These are phyloP conservation scores for Stegostoma tigrinum DNA, from an alignment of 2,113 vertebrate genomes.

Conservation along the genomic window DNA sequence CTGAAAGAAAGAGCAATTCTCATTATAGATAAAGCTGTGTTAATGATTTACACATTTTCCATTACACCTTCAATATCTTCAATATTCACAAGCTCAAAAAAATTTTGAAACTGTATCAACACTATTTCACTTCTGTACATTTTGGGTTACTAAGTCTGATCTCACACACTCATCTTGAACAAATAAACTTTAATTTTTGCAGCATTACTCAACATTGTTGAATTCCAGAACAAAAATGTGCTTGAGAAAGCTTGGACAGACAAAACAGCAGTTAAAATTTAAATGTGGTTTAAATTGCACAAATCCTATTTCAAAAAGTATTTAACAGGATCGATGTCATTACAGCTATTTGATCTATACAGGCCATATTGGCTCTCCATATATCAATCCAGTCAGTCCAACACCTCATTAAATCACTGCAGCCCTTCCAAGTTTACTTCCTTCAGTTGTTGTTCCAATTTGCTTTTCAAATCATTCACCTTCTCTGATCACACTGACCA, in stretches of 20 bases:
- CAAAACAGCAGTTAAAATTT: background rate
- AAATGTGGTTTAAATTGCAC: background rate
- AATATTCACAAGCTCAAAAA: background rate
- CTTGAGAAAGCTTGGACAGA: background rate
- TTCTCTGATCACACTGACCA: background rate
- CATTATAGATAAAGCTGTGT: background rate
- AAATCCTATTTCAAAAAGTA: background rate
- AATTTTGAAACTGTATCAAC: background rate
- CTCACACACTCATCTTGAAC: background rate
- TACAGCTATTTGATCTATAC: background rate
- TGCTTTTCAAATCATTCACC: background rate
- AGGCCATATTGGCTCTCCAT: too few relatives aligned
- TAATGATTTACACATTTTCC: background rate
- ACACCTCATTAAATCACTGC: background rate
- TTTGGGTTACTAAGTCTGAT: background rate
- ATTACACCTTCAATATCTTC: background rate
- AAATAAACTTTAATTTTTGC: background rate
- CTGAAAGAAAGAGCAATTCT: conserved; percentile 13
- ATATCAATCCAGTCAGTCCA: background rate
- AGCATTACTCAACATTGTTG: background rate
- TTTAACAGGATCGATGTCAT: background rate
- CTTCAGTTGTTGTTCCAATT: background rate
- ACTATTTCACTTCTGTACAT: background rate
- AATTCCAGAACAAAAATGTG: background rate
- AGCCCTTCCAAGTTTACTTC: background rate